Percentiles rank a stretch among this genome's conserved stretches.
Conservation (phyloP, 2,113 vertebrate species). For the Ameiurus melas region DNA sequence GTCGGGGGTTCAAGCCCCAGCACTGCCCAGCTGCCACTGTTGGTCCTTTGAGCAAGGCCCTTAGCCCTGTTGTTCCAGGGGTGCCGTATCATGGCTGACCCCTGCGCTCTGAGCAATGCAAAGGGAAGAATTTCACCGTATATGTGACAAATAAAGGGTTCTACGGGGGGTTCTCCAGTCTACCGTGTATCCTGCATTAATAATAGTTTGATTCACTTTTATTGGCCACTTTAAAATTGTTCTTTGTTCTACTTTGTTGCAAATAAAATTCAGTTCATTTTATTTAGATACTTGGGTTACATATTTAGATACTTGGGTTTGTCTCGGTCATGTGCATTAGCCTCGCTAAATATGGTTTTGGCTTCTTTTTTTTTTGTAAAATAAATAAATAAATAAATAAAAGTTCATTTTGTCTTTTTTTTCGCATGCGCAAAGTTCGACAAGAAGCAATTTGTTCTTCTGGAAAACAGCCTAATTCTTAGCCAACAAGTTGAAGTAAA, state of each 20-base stretch:
- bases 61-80: too few relatives aligned
- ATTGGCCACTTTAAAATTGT: neutral
- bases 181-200: neutral
- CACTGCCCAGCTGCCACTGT: too few relatives aligned
- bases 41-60: too few relatives aligned
- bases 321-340: too few relatives aligned
- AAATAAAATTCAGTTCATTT: neutral
- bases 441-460: neutral
- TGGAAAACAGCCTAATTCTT: neutral
- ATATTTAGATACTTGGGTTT: neutral
- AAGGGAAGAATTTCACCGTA: too few relatives aligned
- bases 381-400: too few relatives aligned
- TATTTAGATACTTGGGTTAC: neutral
- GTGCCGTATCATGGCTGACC: too few relatives aligned
- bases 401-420: neutral
- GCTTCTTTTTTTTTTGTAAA: too few relatives aligned
- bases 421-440: neutral
- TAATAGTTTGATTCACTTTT: neutral
- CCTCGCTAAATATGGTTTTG: too few relatives aligned
- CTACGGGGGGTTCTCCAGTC: neutral
- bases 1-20: too few relatives aligned
- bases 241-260: neutral
- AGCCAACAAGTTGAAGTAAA: neutral
- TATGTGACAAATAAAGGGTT: too few relatives aligned
- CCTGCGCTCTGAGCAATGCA: too few relatives aligned